Percentiles rank a stretch among this genome's conserved stretches.
phyloP scores from a whole-genome alignment of 1,140 invertebrate genomes.

The Carposina sasakii region DNA sequence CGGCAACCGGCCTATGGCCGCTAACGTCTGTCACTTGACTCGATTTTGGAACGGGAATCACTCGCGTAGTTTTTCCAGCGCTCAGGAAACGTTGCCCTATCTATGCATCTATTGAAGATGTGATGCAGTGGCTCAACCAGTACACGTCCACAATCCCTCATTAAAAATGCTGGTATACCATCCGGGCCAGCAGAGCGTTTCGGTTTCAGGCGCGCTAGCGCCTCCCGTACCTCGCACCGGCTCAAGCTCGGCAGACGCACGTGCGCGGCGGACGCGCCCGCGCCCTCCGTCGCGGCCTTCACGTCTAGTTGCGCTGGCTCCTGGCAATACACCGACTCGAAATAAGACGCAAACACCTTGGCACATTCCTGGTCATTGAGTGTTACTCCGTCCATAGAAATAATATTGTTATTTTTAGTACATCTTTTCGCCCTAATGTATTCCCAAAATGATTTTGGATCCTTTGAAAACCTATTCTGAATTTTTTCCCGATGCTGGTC shows the following conservation, averaged over 20 bases:
- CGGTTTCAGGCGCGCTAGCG: not conserved
- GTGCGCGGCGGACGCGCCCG: not conserved
- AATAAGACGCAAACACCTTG: constrained; percentile 8
- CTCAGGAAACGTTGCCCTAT: no score
- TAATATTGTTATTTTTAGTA: not conserved
- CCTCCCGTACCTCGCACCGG: not conserved
- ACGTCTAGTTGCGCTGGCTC: not conserved
- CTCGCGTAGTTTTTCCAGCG: not conserved
- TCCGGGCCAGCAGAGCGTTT: constrained; percentile 2
- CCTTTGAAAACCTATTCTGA: constrained; percentile 9
- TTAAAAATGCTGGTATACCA: constrained; percentile 3
- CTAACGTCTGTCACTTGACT: not conserved
- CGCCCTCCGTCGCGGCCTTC: not conserved
- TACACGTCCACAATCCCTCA: not conserved
- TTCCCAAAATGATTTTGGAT: constrained; percentile 19
- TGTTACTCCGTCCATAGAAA: constrained; percentile 8
- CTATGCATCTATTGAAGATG: constrained; percentile 1
- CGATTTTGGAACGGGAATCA: constrained; percentile 4
- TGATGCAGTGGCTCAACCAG: not conserved
- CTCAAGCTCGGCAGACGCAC: not conserved
- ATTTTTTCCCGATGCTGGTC: constrained; percentile 10
- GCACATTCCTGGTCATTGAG: constrained; percentile 5
- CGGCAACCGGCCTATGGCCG: constrained; percentile 2
- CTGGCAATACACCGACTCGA: constrained; percentile 8
- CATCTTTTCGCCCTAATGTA: constrained; percentile 13